A percentile compares a stretch with the other conserved stretches of the same genome.
phyloP scores from a whole-genome alignment of 2,113 vertebrate genomes.

The Mungos mungo region DNA sequence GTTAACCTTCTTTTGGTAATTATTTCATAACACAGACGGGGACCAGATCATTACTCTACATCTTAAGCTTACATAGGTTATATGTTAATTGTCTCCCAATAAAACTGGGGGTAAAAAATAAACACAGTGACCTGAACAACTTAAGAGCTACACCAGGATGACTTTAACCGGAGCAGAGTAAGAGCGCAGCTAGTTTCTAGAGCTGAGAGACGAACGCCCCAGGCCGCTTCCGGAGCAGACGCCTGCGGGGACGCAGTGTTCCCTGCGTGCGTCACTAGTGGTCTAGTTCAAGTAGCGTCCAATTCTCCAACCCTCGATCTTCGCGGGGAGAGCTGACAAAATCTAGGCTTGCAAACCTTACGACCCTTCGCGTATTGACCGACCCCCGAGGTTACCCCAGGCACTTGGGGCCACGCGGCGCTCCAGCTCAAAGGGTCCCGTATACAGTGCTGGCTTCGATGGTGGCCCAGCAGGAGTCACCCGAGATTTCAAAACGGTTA shows the following conservation, averaged over 20 bases:
- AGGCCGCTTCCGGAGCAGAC: accelerated
- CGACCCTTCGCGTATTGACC: neutral
- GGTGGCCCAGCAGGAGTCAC: neutral
- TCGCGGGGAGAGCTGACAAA: neutral
- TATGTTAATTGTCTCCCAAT: neutral
- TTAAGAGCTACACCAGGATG: neutral
- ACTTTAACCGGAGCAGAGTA: neutral
- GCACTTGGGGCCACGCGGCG: neutral
- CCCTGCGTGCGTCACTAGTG: too few species aligned
- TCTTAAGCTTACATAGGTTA: neutral
- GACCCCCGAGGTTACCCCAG: neutral
- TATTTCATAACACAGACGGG: neutral
- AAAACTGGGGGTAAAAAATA: neutral
- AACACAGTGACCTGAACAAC: neutral
- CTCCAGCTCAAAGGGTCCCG: neutral
- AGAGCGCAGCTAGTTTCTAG: neutral
- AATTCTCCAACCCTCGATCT: neutral
- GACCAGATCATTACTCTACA: neutral
- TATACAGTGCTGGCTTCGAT: neutral
- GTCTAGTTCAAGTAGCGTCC: neutral
- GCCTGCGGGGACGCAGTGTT: neutral
- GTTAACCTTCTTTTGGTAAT: neutral
- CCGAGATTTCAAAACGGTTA: neutral
- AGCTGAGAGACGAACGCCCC: neutral
- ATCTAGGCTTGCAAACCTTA: neutral